Base-by-base conservation (phyloP, 2,113 vertebrate genomes). In the Otocyon megalotis region DNA sequence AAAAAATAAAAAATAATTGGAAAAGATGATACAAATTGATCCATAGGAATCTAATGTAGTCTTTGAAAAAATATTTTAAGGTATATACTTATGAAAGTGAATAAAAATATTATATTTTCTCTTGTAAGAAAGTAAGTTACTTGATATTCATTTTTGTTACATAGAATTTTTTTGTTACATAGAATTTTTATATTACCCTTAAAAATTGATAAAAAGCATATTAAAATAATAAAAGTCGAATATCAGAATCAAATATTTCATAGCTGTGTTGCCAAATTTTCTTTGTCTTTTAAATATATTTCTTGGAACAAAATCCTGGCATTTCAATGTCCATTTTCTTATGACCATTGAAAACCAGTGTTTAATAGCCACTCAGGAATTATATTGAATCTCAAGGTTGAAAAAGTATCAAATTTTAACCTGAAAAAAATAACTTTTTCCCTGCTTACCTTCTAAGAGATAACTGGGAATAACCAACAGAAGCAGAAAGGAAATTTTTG, bases 211-310 rank as follows among this genome's bases (percentile, higher is more conserved):
- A 17, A 62, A 87, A 62, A 2, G 1, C 16, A 6, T 81, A 0
- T 43, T 94, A 14, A 92, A 83, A 60, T 79, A 93, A 43, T 53
- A 20, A 89, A 54, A 58, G 19, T 56, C 69, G 56, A 65, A 16
- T 28, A 50, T 71, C 14, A 67, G 48, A 53, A 2, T 80, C 20
- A 86, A 65, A 58, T 65, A 10, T 71, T 88, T 96, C 8, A 82
- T 4, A 87, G 65, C 4, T 50, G 4, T 43, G 8, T 43, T n/a
- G 1, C 43, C 32, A 26, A 62, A 20, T 77, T 80, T 91, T 53
- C 43, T 83, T 93, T 84, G 17, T n/a, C 10, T 84, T 71, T 91
- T 88, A 85, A 82, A 87, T n/a, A 28, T 81, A 81, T 32, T 80
- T 72, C 17, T 85, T 80, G 22, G 16, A 93, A 28, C 2, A 58